Percentiles rank a stretch among this genome's conserved stretches.
Conservation (phyloP, 2,888 invertebrate species). For the Automeris io region DNA sequence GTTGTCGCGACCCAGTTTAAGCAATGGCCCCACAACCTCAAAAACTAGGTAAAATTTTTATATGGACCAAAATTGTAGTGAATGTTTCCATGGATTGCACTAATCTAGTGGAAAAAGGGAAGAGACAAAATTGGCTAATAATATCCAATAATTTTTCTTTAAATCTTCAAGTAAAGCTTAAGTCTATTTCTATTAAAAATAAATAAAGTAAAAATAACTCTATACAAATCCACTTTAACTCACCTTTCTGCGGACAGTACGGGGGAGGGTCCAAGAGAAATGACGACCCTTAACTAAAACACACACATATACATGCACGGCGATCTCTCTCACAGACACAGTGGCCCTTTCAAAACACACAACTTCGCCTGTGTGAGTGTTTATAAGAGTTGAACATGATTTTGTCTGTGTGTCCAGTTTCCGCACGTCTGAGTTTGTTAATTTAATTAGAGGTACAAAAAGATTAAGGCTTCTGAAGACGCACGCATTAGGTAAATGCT, state of each 20-base stretch:
- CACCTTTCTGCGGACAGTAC: conserved; percentile 77
- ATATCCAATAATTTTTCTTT: too few relatives aligned
- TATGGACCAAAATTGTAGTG: too few relatives aligned
- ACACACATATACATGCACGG: conserved; percentile 65
- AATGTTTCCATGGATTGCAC: too few relatives aligned
- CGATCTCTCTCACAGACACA: conserved; percentile 47
- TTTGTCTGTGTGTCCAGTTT: conserved; percentile 70
- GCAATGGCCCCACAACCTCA: too few relatives aligned
- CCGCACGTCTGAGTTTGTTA: conserved; percentile 73
- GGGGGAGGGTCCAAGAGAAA: conserved; percentile 78
- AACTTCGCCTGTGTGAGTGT: conserved; percentile 28
- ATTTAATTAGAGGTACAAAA: conserved; percentile 77
- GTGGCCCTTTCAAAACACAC: conserved; percentile 32
- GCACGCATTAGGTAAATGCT: conserved; percentile 66
- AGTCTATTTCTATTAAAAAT: neutral
- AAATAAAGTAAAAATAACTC: conserved; percentile 32
- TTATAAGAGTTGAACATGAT: conserved; percentile 29
- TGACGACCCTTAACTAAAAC: conserved; percentile 78
- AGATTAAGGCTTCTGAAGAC: conserved; percentile 70
- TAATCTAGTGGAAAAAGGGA: too few relatives aligned
- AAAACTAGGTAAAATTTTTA: too few relatives aligned
- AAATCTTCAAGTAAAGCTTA: too few relatives aligned
- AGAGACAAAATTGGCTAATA: too few relatives aligned
- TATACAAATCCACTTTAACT: conserved; percentile 55
- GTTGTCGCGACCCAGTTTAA: too few relatives aligned